Percentiles rank a stretch among this genome's conserved stretches.
phyloP scores from a whole-genome alignment of 1,140 invertebrate species.

The Drosophila ogumai region DNA sequence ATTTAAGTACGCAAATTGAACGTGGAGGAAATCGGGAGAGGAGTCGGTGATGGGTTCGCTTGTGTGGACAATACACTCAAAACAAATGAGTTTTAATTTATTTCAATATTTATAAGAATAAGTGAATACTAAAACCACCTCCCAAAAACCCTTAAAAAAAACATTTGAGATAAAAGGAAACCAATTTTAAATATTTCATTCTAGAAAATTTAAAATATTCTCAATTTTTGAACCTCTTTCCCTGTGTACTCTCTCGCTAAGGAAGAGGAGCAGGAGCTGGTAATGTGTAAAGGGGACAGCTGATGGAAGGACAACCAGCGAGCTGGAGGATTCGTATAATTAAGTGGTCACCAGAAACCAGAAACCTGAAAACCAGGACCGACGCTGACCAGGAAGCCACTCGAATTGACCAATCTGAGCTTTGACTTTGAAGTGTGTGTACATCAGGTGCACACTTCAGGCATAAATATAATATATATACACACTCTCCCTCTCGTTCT shows the following conservation, averaged over 20 bases:
- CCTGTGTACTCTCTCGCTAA: slow-evolving; percentile 19
- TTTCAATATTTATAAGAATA: too few species aligned
- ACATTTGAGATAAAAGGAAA: background rate
- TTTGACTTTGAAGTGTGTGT: slow-evolving; percentile 63
- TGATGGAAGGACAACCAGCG: slow-evolving; percentile 4
- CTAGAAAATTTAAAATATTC: background rate
- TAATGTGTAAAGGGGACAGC: slow-evolving; percentile 7
- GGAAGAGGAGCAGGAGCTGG: background rate
- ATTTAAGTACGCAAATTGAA: slow-evolving; percentile 83
- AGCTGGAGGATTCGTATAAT: slow-evolving; percentile 54
- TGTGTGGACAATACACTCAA: slow-evolving; percentile 27
- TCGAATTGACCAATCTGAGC: slow-evolving; percentile 71
- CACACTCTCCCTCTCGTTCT: background rate
- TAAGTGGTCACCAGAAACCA: slow-evolving; percentile 61
- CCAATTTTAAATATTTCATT: background rate
- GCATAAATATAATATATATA: slow-evolving; percentile 18
- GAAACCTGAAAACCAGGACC: slow-evolving; percentile 23
- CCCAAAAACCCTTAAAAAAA: background rate
- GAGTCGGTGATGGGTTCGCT: slow-evolving; percentile 24
- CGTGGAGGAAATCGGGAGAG: slow-evolving; percentile 64
- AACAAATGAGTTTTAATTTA: background rate
- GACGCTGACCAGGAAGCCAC: slow-evolving; percentile 45
- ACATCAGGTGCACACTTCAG: slow-evolving; percentile 19
- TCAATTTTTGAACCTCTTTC: background rate
- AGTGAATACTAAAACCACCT: background rate